Evolutionary conservation across 2,888 invertebrate genomes (phyloP).

Genomic region (Lasius fuliginosus): DNA sequence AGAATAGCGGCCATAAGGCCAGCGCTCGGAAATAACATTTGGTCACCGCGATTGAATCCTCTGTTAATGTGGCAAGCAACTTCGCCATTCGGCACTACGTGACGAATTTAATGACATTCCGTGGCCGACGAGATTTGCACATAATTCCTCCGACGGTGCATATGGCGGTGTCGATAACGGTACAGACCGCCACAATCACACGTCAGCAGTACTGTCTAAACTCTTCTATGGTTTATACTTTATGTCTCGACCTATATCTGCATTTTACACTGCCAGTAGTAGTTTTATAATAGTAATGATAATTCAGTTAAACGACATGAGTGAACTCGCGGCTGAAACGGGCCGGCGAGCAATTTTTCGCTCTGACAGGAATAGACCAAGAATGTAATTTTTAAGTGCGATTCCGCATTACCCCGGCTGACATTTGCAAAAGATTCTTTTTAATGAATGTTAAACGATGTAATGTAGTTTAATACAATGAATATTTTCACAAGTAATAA

Average conservation of each 20-base stretch:
- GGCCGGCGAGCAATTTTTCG: background rate
- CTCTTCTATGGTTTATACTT: constrained; percentile 39
- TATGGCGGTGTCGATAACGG: constrained; percentile 65
- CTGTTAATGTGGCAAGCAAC: constrained; percentile 58
- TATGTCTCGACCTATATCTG: constrained; percentile 38
- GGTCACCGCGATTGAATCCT: constrained; percentile 52
- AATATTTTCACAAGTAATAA: background rate
- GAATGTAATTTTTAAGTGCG: constrained; percentile 66
- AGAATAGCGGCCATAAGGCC: constrained; percentile 50
- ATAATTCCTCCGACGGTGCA: constrained; percentile 60
- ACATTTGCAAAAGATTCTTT: background rate
- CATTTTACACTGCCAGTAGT: constrained; percentile 36
- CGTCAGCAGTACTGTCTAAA: constrained; percentile 36
- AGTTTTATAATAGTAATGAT: background rate
- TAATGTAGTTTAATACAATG: background rate
- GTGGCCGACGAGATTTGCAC: constrained; percentile 68
- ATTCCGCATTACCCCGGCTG: constrained; percentile 15
- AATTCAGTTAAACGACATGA: constrained; percentile 21
- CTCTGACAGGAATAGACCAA: constrained; percentile 40
- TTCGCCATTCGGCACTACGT: constrained; percentile 51
- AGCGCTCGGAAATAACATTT: constrained; percentile 61
- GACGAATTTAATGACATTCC: constrained; percentile 73
- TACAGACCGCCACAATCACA: constrained; percentile 54
- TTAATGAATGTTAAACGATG: background rate
- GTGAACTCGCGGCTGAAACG: background rate